Evolutionary conservation across 2,888 invertebrate genomes (phyloP), one percentile per base, ranked within the genome.

Genomic region (Leucoptera coffeella): DNA sequence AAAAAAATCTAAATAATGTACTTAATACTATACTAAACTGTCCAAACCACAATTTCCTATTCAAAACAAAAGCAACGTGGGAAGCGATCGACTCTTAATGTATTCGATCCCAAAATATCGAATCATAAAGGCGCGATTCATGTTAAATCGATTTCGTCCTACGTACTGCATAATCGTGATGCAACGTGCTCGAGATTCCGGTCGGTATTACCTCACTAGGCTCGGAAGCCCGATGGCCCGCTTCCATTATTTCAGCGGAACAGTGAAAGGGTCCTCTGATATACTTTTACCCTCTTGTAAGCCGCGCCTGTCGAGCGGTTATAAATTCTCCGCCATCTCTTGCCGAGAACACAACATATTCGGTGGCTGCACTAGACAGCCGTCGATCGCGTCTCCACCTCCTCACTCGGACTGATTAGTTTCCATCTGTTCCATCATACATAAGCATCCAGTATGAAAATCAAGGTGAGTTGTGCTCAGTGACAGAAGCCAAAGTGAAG

Each of bases 271-370:
- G 67, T 67, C 50, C 60, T 57, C 52, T 41, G 53, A 50, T 55
- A 54, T 45, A 62, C 62, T 62, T 58, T 60, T 64, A 62, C 67
- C 64, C 64, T 60, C 54, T 40, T 43, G 27, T 28, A 28, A 27
- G 28, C 30, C 42, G 38, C 38, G 42, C 34, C 44, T 41, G 40
- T 35, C 54, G 45, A 52, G 50, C 50, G 51, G 62, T 64, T 72
- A 72, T 72, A 72, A 67, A 72, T 71, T 69, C 57, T 59, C 60
- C 58, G 69, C 58, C 61, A 59, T 57, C 49, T 43, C 51, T 39
- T 47, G 50, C 47, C 57, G 56, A 60, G 51, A 54, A 67, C 72
- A 69, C 67, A 67, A 57, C 61, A 45, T 64, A 62, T 72, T 67
- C 67, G 71, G 64, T 64, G 53, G 67, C 59, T 60, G 64, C 50